These are phyloP conservation scores for Philaenus spumarius DNA, from an alignment of 1,140 invertebrate genomes.

Conservation along the genomic window DNA sequence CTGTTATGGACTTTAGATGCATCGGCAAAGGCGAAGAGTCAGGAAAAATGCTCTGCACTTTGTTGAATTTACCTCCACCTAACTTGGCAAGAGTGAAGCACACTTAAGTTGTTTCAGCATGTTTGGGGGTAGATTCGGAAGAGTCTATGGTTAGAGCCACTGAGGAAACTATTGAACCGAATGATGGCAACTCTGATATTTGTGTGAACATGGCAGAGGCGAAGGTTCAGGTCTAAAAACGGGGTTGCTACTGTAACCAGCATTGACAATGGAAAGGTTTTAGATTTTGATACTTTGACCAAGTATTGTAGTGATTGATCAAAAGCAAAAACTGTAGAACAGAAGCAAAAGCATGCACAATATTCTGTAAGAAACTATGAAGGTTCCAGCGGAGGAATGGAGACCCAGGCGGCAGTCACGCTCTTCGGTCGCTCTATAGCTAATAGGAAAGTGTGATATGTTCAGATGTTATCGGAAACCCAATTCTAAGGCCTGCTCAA, in stretches of 20 bases:
- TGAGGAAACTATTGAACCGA: slow-evolving; percentile 1
- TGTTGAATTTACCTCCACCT: background rate
- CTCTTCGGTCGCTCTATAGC: background rate
- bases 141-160: slow-evolving; percentile 4
- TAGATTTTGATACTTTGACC: background rate
- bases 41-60: background rate
- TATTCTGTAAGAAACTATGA: slow-evolving; percentile 6
- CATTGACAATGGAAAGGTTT: no score
- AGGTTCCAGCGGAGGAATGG: slow-evolving; percentile 2
- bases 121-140: background rate
- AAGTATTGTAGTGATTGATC: background rate
- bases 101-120: background rate
- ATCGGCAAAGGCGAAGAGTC: background rate
- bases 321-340: background rate
- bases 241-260: slow-evolving; percentile 4
- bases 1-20: background rate
- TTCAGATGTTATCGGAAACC: background rate
- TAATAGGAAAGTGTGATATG: slow-evolving; percentile 1
- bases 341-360: slow-evolving; percentile 8
- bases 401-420: background rate
- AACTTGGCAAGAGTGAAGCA: background rate
- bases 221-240: background rate
- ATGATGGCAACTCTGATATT: background rate
- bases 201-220: slow-evolving; percentile 7
- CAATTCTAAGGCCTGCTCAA: no score